A percentile compares a stretch with the other conserved stretches of the same genome.
phyloP scores from a whole-genome alignment of 2,888 invertebrate genomes.

The Osedax frankpressi region DNA sequence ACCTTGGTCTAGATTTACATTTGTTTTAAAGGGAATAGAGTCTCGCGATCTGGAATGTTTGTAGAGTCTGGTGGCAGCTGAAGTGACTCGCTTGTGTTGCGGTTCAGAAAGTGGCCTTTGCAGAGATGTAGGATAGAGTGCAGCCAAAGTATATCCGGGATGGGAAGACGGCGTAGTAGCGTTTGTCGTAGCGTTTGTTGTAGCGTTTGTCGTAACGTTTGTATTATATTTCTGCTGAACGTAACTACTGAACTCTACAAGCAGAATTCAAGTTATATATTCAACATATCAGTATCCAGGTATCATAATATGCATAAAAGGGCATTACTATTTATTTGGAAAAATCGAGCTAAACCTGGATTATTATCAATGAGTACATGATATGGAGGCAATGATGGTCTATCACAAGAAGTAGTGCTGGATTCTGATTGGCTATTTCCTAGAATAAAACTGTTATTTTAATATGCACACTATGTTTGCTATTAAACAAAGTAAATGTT shows the following conservation, averaged over 20 bases:
- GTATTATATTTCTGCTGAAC: neutral
- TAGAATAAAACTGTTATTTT: too few species aligned
- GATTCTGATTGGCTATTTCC: neutral
- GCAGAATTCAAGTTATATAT: neutral
- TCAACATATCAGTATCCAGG: too few species aligned
- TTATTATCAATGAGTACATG: slow-evolving; percentile 39
- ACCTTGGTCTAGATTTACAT: neutral
- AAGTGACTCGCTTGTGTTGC: neutral
- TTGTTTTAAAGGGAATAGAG: neutral
- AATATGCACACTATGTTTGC: too few species aligned
- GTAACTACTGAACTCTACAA: neutral
- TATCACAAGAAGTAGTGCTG: neutral
- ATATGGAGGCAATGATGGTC: slow-evolving; percentile 42
- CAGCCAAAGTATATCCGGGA: neutral
- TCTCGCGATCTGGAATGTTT: neutral
- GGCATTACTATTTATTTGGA: too few species aligned
- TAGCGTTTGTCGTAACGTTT: neutral
- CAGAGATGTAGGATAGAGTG: neutral
- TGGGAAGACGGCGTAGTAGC: neutral
- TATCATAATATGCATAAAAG: too few species aligned
- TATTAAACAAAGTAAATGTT: too few species aligned
- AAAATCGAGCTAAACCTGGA: slow-evolving; percentile 33
- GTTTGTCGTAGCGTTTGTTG: neutral
- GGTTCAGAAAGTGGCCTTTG: neutral
- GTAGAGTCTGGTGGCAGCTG: neutral